phyloP scores from a whole-genome alignment of 2,113 vertebrate species.

The Vanacampus margaritifer region DNA sequence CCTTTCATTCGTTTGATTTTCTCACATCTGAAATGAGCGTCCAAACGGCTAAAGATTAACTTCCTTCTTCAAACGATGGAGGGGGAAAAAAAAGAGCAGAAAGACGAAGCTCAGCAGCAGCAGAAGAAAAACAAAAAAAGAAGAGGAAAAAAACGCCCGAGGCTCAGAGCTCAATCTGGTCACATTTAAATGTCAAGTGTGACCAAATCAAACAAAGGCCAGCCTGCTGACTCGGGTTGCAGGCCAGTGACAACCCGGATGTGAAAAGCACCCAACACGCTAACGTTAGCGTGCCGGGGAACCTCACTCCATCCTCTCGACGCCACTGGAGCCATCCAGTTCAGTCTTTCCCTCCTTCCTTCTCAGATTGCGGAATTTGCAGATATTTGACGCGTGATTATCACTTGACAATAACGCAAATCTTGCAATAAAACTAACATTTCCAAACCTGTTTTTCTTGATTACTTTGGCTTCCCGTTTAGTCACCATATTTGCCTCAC shows the following conservation, averaged over 20 bases:
- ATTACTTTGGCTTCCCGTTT: no score
- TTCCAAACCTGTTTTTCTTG: no score
- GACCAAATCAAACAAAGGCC: not conserved
- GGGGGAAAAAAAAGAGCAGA: not conserved
- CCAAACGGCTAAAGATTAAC: slow-evolving; percentile 2
- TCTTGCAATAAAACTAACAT: no score
- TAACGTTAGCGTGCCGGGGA: not conserved
- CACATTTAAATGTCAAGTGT: not conserved
- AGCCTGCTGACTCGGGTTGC: not conserved
- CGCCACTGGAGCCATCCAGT: not conserved
- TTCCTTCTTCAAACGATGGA: not conserved
- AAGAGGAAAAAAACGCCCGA: not conserved
- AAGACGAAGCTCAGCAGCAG: not conserved
- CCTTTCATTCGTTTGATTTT: not conserved
- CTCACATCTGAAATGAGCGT: not conserved
- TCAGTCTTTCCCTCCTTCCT: no score
- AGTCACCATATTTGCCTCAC: no score
- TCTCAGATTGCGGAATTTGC: no score
- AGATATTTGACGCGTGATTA: no score
- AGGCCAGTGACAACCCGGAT: not conserved
- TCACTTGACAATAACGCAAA: no score
- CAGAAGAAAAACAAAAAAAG: not conserved
- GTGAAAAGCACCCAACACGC: not conserved
- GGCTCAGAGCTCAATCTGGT: not conserved
- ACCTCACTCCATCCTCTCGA: not conserved